phyloP scores from a whole-genome alignment of 2,888 invertebrate species.

The Leucophora obtusa region DNA sequence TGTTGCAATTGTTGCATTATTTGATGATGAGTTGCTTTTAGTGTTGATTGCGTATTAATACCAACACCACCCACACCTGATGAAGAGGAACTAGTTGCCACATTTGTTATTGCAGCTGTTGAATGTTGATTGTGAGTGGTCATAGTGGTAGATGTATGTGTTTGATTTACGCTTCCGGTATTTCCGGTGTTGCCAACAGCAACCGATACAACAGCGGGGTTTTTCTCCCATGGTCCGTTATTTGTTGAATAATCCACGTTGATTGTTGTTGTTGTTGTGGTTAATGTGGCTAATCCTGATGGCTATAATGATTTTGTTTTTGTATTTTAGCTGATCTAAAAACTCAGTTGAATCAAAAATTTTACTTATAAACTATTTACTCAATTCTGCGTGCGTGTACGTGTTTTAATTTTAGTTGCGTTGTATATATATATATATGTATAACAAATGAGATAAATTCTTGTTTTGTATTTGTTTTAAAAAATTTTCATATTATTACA shows the following conservation, averaged over 20 bases:
- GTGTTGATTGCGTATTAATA: slow-evolving; percentile 51
- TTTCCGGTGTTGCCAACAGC: slow-evolving; percentile 70
- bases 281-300: not conserved
- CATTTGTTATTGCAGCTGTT: slow-evolving; percentile 58
- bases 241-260: slow-evolving; percentile 74
- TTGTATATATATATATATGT: too few species aligned
- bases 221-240: slow-evolving; percentile 76
- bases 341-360: not conserved
- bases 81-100: slow-evolving; percentile 30
- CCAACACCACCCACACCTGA: slow-evolving; percentile 52
- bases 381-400: not conserved
- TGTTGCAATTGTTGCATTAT: slow-evolving; percentile 68
- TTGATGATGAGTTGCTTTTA: slow-evolving; percentile 63
- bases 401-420: slow-evolving; percentile 1
- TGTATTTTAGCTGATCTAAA: too few species aligned
- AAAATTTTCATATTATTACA: slow-evolving; percentile 23
- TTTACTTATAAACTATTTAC: slow-evolving; percentile 1
- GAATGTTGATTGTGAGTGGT: slow-evolving; percentile 52
- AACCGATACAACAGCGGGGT: slow-evolving; percentile 65
- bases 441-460: not conserved
- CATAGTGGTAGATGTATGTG: slow-evolving; percentile 51
- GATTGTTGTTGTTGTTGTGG: slow-evolving; percentile 56
- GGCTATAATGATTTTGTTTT: not conserved
- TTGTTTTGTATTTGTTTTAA: slow-evolving; percentile 11
- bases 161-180: slow-evolving; percentile 68